Conservation (phyloP, 2,888 invertebrate genomes). For the Noctua janthe region DNA sequence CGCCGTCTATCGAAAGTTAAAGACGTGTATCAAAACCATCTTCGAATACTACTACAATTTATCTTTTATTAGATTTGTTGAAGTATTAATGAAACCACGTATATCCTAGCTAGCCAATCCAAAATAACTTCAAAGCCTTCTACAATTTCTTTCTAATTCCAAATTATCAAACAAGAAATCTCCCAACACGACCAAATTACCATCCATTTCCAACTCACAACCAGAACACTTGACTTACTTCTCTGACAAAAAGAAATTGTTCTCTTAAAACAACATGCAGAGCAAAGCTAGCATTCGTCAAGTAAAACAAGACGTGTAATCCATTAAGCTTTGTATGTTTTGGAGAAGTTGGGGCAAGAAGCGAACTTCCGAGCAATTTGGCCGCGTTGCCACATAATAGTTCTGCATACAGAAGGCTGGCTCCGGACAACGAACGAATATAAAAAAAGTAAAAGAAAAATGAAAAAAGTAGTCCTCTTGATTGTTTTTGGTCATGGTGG, state of each 20-base stretch:
- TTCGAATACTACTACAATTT: neutral
- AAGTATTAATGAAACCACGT: neutral
- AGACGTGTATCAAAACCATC: neutral
- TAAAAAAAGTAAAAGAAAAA: too few species aligned
- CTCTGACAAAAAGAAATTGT: conserved; percentile 51
- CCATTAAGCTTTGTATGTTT: conserved; percentile 72
- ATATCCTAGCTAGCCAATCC: neutral
- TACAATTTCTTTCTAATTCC: neutral
- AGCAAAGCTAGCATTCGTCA: conserved; percentile 66
- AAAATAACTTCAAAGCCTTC: too few species aligned
- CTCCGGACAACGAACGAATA: too few species aligned
- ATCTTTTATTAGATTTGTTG: neutral
- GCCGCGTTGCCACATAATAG: conserved; percentile 23
- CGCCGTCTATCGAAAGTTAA: neutral
- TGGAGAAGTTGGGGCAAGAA: conserved; percentile 64
- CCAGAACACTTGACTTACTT: conserved; percentile 46
- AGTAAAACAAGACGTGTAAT: conserved; percentile 70
- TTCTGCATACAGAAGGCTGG: neutral
- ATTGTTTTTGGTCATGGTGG: too few species aligned
- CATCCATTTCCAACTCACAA: conserved; percentile 17
- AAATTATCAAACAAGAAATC: neutral
- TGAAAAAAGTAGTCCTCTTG: too few species aligned
- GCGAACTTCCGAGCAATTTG: conserved; percentile 71
- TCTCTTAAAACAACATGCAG: conserved; percentile 51
- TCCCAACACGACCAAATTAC: conserved; percentile 13